phyloP scores from a whole-genome alignment of 2,888 invertebrate species.

The Philopedon plagiatum region DNA sequence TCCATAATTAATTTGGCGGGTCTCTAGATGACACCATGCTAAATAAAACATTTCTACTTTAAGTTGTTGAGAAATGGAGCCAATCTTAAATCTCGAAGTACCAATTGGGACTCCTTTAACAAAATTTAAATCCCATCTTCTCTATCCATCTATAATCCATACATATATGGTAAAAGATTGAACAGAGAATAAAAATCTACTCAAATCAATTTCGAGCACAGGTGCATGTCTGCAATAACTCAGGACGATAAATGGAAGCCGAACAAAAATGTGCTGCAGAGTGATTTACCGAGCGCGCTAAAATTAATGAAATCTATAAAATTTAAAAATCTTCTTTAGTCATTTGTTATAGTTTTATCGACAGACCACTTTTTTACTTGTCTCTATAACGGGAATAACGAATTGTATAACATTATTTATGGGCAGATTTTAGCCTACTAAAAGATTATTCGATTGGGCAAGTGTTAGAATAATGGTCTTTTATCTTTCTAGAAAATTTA shows the following conservation, averaged over 20 bases:
- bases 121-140: no score
- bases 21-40: no score
- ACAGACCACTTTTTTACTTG: neutral
- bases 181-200: constrained; percentile 38
- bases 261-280: constrained; percentile 2
- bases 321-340: constrained; percentile 7
- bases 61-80: no score
- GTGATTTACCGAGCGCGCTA: neutral
- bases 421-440: no score
- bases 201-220: constrained; percentile 46
- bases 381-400: neutral
- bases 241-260: constrained; percentile 38
- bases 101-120: no score
- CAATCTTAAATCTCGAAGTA: no score
- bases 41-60: no score
- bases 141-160: neutral
- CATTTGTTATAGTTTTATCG: constrained; percentile 12
- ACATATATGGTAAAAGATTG: neutral
- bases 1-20: no score
- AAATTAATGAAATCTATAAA: constrained; percentile 11
- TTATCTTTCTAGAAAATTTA: no score
- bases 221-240: constrained; percentile 52
- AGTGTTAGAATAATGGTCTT: no score
- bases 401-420: neutral
- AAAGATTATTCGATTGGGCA: no score